Evolutionary conservation across 2,113 vertebrate genomes (phyloP).

Genomic region (Raja brachyura): DNA sequence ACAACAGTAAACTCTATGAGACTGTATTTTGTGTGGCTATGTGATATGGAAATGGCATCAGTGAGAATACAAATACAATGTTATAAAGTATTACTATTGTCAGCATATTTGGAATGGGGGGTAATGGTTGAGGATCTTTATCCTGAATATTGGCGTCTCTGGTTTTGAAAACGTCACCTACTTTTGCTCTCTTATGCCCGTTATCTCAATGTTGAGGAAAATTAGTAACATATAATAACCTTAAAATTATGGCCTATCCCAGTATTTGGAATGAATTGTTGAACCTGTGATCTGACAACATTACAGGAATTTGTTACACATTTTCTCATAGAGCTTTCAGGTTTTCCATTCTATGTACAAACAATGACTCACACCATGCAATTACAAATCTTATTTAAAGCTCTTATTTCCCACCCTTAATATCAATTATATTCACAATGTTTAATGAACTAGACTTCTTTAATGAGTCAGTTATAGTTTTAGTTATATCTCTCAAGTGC

Average conservation of each 20-base stretch:
- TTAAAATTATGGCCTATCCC: not conserved
- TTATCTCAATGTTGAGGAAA: not conserved
- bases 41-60: not conserved
- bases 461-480: not conserved
- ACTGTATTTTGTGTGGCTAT: not conserved
- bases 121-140: not conserved
- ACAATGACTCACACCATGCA: conserved; percentile 2
- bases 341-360: conserved; percentile 12
- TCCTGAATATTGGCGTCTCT: not conserved
- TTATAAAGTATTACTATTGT: not conserved
- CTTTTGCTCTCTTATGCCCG: not conserved
- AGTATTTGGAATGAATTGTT: conserved; percentile 6
- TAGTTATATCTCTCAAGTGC: not conserved
- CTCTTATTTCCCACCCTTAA: not conserved
- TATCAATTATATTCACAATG: not conserved
- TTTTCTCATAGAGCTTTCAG: not conserved
- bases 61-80: not conserved
- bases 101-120: not conserved
- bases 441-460: not conserved
- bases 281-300: not conserved
- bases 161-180: not conserved
- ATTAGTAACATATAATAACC: not conserved
- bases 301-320: too few species aligned
- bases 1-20: not conserved
- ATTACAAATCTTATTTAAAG: not conserved